Percentiles rank a stretch among this genome's conserved stretches.
Evolutionary conservation across 2,888 invertebrate genomes (phyloP).

Genomic region (Hydrotaea diabolus): DNA sequence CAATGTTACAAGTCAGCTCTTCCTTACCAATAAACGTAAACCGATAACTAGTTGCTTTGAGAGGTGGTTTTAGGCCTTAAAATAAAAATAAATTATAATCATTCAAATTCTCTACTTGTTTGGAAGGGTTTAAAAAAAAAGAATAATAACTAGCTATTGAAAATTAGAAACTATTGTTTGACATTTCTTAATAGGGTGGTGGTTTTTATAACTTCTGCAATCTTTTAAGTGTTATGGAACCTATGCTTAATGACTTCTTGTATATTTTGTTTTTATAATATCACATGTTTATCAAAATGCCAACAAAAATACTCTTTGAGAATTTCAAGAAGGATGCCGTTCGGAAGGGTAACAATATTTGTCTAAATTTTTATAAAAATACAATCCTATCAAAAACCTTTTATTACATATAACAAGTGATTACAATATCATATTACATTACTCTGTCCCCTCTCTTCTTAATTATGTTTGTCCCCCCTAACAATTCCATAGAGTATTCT

Average conservation of each 20-base stretch:
- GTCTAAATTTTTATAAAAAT: constrained; percentile 21
- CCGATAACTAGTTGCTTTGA: constrained; percentile 34
- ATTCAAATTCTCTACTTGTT: constrained; percentile 60
- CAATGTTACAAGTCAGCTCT: not conserved
- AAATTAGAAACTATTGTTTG: constrained; percentile 13
- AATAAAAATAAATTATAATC: constrained; percentile 50
- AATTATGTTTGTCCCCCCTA: not conserved
- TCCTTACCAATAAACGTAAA: constrained; percentile 20
- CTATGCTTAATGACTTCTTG: constrained; percentile 60
- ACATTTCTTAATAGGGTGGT: not conserved
- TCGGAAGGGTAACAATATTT: not conserved
- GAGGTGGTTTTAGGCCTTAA: constrained; percentile 44
- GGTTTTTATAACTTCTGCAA: constrained; percentile 39
- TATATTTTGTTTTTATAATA: constrained; percentile 56
- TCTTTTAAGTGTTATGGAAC: constrained; percentile 57
- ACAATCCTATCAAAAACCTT: not conserved
- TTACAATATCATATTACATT: not conserved
- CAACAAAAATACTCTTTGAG: constrained; percentile 5
- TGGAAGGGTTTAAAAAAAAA: not conserved
- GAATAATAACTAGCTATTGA: constrained; percentile 19
- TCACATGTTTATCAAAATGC: constrained; percentile 52
- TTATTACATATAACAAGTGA: not conserved
- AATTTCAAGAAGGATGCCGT: not conserved
- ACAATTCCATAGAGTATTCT: not conserved
- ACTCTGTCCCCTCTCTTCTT: not conserved